A percentile compares a stretch with the other conserved stretches of the same genome.
These are phyloP conservation scores for Lagodon rhomboides DNA, from an alignment of 2,797 vertebrate species.

Conservation along the genomic window DNA sequence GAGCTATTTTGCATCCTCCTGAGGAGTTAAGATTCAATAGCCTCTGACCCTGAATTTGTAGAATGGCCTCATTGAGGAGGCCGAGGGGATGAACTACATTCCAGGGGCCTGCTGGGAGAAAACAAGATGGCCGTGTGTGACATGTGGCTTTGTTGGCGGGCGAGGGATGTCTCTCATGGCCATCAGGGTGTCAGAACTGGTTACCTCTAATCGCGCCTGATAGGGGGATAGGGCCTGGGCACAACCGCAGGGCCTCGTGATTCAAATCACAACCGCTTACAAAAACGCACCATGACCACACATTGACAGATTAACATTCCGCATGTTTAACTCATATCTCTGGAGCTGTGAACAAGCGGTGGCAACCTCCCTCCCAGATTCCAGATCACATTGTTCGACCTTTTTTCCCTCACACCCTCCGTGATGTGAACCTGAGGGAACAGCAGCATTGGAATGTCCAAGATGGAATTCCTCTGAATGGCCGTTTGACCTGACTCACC, in stretches of 20 bases:
- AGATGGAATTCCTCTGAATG: slow-evolving; percentile 82
- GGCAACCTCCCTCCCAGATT: slow-evolving; percentile 78
- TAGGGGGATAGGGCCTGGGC: slow-evolving; percentile 71
- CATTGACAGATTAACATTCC: slow-evolving; percentile 88
- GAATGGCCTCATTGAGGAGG: slow-evolving; percentile 75
- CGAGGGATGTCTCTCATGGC: slow-evolving; percentile 85
- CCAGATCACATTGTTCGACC: slow-evolving; percentile 81
- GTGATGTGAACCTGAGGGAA: slow-evolving; percentile 79
- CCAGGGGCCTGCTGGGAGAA: slow-evolving; percentile 80
- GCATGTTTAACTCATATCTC: slow-evolving; percentile 85
- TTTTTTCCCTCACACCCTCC: slow-evolving; percentile 59
- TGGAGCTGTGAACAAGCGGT: slow-evolving; percentile 69
- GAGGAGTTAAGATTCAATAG: slow-evolving; percentile 81
- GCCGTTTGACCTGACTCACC: slow-evolving; percentile 83
- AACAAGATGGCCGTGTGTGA: slow-evolving; percentile 85
- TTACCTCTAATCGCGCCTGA: slow-evolving; percentile 84
- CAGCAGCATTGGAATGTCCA: slow-evolving; percentile 79
- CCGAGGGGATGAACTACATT: slow-evolving; percentile 79
- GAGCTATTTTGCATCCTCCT: slow-evolving; percentile 75
- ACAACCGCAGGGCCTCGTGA: slow-evolving; percentile 82
- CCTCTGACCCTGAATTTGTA: slow-evolving; percentile 78
- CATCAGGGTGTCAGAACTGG: slow-evolving; percentile 84
- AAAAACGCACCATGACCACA: slow-evolving; percentile 84
- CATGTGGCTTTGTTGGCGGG: slow-evolving; percentile 84
- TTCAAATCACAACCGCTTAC: slow-evolving; percentile 81